A percentile compares a stretch with the other conserved stretches of the same genome.
phyloP scores from a whole-genome alignment of 2,113 vertebrate species.

The Capreolus pygargus region DNA sequence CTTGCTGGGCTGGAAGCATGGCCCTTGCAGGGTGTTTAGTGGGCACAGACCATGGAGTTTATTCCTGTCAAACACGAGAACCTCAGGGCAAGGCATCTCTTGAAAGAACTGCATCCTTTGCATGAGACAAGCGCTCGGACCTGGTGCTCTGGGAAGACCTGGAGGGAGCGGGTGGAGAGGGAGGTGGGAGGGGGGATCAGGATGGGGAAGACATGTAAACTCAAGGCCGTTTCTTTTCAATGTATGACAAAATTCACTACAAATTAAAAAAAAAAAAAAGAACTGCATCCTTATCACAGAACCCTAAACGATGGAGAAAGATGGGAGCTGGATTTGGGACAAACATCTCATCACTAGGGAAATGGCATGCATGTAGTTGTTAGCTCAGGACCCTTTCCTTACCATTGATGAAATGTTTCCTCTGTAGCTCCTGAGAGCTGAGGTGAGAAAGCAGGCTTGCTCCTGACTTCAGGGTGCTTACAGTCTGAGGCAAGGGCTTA shows the following conservation, averaged over 20 bases:
- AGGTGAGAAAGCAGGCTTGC: neutral
- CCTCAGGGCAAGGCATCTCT: neutral
- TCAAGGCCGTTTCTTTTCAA: too few relatives aligned
- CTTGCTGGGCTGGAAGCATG: slow-evolving; percentile 23
- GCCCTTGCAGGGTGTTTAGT: neutral
- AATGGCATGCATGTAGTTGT: rapidly evolving
- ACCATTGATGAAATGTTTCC: neutral
- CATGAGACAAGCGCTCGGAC: too few relatives aligned
- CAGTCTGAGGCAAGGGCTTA: neutral
- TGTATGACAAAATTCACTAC: too few relatives aligned
- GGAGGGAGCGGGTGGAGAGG: too few relatives aligned
- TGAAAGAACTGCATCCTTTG: neutral
- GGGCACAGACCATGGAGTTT: neutral
- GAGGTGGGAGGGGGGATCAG: too few relatives aligned
- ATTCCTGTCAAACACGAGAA: neutral
- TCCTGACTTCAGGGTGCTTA: neutral
- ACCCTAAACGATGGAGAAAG: neutral
- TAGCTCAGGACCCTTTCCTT: neutral
- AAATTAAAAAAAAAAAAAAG: too few relatives aligned
- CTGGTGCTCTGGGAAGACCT: too few relatives aligned
- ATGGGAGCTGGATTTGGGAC: neutral
- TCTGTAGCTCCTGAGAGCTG: neutral
- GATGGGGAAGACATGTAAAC: too few relatives aligned
- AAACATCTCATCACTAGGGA: neutral
- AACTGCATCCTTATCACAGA: neutral